Evolutionary conservation across 2,888 invertebrate genomes (phyloP).

Genomic region (Oegoconia quadripuncta): DNA sequence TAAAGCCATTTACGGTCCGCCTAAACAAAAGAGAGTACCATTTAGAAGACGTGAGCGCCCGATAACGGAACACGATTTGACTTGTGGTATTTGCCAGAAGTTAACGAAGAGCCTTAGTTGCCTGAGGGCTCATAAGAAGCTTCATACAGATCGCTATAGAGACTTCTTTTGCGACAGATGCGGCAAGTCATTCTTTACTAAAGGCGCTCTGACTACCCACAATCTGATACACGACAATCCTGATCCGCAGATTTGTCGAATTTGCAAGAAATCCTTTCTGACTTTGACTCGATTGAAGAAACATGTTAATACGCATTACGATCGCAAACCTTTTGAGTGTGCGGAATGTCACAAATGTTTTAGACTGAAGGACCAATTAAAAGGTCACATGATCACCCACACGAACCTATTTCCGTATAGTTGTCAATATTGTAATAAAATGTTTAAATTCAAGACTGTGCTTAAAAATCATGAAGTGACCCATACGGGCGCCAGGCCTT

Average conservation of each 20-base stretch:
- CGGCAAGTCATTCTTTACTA: constrained; percentile 16
- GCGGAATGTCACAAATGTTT: constrained; percentile 27
- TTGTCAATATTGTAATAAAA: constrained; percentile 82
- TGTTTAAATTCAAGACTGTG: constrained; percentile 79
- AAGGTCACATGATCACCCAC: constrained; percentile 82
- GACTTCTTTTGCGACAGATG: constrained; percentile 17
- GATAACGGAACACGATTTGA: constrained; percentile 12
- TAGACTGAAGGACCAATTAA: constrained; percentile 41
- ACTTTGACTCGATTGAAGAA: neutral
- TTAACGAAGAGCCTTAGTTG: too few relatives aligned
- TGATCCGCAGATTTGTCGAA: constrained; percentile 10
- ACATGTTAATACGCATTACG: constrained; percentile 24
- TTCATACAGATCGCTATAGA: constrained; percentile 52
- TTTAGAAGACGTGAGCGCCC: too few relatives aligned
- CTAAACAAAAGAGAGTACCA: neutral
- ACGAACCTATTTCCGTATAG: constrained; percentile 83
- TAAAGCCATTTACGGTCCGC: neutral
- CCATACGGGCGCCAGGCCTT: constrained; percentile 23
- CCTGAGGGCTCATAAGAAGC: constrained; percentile 60
- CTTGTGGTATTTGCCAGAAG: constrained; percentile 12
- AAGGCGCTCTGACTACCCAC: neutral
- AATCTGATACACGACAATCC: constrained; percentile 7
- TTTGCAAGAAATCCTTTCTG: constrained; percentile 2
- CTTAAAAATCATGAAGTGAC: constrained; percentile 18
- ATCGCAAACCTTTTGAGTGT: constrained; percentile 23